A percentile compares a stretch with the other conserved stretches of the same genome.
These are phyloP conservation scores for Vanessa cardui DNA, from an alignment of 2,888 invertebrate genomes.

Conservation along the genomic window DNA sequence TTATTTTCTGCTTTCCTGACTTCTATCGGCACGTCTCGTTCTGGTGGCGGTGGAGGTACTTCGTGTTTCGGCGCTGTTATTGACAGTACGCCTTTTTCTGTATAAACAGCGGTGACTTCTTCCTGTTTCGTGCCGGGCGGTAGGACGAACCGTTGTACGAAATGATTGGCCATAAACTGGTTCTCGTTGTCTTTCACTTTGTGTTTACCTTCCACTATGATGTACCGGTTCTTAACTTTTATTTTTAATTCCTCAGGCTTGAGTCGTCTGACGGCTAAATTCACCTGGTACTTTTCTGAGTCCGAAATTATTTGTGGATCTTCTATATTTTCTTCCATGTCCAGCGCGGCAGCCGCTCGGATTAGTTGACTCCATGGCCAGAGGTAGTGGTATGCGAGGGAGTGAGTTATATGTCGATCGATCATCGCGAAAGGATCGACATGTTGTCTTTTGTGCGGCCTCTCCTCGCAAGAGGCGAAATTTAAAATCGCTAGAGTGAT, in stretches of 20 bases:
- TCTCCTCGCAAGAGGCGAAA: slow-evolving; percentile 54
- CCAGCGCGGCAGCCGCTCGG: slow-evolving; percentile 62
- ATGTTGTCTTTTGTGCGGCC: slow-evolving; percentile 48
- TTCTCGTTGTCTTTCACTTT: slow-evolving; percentile 58
- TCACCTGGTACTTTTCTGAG: slow-evolving; percentile 62
- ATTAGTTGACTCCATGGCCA: slow-evolving; percentile 77
- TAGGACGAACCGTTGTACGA: slow-evolving; percentile 69
- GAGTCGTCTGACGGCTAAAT: slow-evolving; percentile 65
- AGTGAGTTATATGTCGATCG: slow-evolving; percentile 67
- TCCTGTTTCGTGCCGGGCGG: slow-evolving; percentile 69
- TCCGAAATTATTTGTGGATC: slow-evolving; percentile 70
- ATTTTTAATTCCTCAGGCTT: slow-evolving; percentile 70
- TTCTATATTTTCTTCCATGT: slow-evolving; percentile 61
- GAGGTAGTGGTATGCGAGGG: slow-evolving; percentile 66
- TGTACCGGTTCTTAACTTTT: slow-evolving; percentile 70
- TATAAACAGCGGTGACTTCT: slow-evolving; percentile 68
- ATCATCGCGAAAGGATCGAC: slow-evolving; percentile 67
- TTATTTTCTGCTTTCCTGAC: slow-evolving; percentile 54
- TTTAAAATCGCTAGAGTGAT: slow-evolving; percentile 55
- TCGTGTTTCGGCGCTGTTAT: slow-evolving; percentile 71
- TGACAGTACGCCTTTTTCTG: slow-evolving; percentile 63
- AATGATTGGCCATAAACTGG: slow-evolving; percentile 67
- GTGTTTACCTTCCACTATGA: slow-evolving; percentile 69
- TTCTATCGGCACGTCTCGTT: slow-evolving; percentile 69
- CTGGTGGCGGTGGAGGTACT: slow-evolving; percentile 69